phyloP scores from a whole-genome alignment of 2,888 invertebrate genomes.

The Notocelia uddmanniana region DNA sequence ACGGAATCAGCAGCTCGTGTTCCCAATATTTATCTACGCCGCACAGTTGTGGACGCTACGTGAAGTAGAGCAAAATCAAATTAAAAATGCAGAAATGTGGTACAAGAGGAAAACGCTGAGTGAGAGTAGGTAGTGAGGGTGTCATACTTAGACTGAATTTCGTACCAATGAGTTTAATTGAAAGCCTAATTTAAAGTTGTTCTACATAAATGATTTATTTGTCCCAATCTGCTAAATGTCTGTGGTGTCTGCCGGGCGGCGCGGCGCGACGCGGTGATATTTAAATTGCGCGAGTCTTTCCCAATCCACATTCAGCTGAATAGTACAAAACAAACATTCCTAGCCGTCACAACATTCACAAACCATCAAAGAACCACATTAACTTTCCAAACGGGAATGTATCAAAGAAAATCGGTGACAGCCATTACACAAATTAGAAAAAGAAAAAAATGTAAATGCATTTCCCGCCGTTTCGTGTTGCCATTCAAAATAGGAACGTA shows the following conservation, averaged over 20 bases:
- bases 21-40: no score
- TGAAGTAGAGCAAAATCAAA: no score
- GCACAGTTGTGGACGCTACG: no score
- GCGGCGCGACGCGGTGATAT: neutral
- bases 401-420: slow-evolving; percentile 77
- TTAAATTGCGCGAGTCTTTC: slow-evolving; percentile 26
- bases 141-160: no score
- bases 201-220: no score
- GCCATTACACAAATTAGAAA: slow-evolving; percentile 79
- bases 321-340: slow-evolving; percentile 45
- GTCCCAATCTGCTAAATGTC: neutral
- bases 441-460: slow-evolving; percentile 77
- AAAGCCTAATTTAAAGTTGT: no score
- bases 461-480: slow-evolving; percentile 84
- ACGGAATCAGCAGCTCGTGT: no score
- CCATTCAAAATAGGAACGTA: slow-evolving; percentile 85
- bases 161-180: no score
- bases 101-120: no score
- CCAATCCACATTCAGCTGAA: slow-evolving; percentile 31
- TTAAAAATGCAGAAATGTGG: no score
- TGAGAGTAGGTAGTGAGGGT: no score
- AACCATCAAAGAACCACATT: slow-evolving; percentile 59
- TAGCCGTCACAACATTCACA: slow-evolving; percentile 48
- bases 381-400: slow-evolving; percentile 64
- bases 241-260: neutral